Conservation (phyloP, 2,113 vertebrate species). For the Siphamia tubifer region DNA sequence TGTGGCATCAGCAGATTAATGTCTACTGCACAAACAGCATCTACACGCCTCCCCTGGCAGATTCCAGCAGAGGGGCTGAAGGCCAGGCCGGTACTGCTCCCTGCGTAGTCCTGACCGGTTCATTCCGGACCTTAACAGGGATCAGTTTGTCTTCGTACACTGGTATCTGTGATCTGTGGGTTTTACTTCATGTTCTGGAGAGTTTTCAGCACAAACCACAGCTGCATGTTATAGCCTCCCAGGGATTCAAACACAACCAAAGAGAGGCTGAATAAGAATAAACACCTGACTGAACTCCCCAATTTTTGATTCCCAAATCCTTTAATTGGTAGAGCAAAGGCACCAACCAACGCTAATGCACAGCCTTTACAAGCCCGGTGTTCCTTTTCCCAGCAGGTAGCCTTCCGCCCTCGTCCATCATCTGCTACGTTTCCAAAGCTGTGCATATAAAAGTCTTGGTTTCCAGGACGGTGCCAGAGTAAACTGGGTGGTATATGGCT, state of each 20-base stretch:
- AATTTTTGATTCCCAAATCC: slow-evolving; percentile 18
- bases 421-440: slow-evolving; percentile 51
- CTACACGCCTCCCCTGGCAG: too few species aligned
- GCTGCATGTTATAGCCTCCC: background rate
- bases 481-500: slow-evolving; percentile 78
- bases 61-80: background rate
- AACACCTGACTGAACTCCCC: background rate
- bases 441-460: slow-evolving; percentile 74
- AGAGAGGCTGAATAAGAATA: background rate
- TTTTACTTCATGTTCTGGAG: slow-evolving; percentile 35
- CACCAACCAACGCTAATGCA: slow-evolving; percentile 23
- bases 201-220: slow-evolving; percentile 31
- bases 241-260: slow-evolving; percentile 1
- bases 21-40: too few species aligned
- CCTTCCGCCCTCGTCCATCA: slow-evolving; percentile 67
- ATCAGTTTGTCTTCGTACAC: slow-evolving; percentile 28
- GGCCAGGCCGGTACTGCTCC: background rate
- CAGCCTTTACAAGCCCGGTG: slow-evolving; percentile 46
- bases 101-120: background rate
- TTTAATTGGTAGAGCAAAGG: slow-evolving; percentile 33
- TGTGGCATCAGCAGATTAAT: too few species aligned
- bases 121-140: slow-evolving; percentile 28
- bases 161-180: slow-evolving; percentile 50
- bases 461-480: slow-evolving; percentile 71
- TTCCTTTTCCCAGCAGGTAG: slow-evolving; percentile 63